Conservation (phyloP, 2,113 vertebrate genomes). For the Todiramphus saurophagus region DNA sequence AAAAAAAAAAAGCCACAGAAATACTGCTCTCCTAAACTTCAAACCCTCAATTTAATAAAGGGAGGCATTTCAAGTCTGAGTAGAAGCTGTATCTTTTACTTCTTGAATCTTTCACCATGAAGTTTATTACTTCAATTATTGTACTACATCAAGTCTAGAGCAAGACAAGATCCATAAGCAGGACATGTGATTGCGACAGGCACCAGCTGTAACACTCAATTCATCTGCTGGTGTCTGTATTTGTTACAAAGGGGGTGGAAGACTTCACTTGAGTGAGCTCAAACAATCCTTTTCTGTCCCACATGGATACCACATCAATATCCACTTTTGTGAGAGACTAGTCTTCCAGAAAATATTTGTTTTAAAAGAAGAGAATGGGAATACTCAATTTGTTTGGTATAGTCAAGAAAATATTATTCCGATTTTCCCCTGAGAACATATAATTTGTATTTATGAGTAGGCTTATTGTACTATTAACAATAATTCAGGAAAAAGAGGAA, state of each 20-base stretch:
- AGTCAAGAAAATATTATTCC: slow-evolving; percentile 14
- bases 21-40: neutral
- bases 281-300: slow-evolving; percentile 58
- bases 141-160: slow-evolving; percentile 29
- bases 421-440: slow-evolving; percentile 8
- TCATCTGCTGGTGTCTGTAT: slow-evolving; percentile 44
- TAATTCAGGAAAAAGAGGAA: neutral
- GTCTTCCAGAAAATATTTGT: slow-evolving; percentile 58
- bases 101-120: neutral
- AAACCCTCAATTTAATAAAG: slow-evolving; percentile 9
- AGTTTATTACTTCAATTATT: slow-evolving; percentile 48
- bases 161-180: slow-evolving; percentile 41
- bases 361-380: slow-evolving; percentile 32
- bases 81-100: neutral
- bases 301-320: slow-evolving; percentile 31
- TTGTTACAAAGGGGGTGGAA: slow-evolving; percentile 46
- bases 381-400: slow-evolving; percentile 13
- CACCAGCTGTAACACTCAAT: slow-evolving; percentile 54
- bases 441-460: neutral
- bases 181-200: slow-evolving; percentile 15
- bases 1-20: neutral
- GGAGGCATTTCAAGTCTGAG: neutral
- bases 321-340: slow-evolving; percentile 38
- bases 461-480: neutral
- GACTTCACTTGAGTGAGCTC: slow-evolving; percentile 58